Evolutionary conservation across 2,113 vertebrate species (phyloP), one percentile per base, ranked within the genome.

Genomic region (Spheniscus mendiculus): DNA sequence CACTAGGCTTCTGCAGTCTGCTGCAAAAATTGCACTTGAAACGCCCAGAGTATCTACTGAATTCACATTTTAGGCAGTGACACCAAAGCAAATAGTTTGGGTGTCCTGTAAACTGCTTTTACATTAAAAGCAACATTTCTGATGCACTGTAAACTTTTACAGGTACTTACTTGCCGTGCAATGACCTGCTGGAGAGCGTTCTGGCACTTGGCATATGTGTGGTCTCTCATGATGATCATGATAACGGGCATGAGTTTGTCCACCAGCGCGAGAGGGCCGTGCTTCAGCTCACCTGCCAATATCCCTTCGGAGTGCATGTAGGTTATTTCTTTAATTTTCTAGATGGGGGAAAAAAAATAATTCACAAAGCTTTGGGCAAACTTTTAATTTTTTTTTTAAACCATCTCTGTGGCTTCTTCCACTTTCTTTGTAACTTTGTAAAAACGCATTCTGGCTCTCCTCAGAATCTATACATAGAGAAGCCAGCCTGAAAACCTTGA

Each of bases 281-380:
- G 99, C 87, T 99, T 99, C 97, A 99, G 98, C 97, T 99, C 99
- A 22, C 99, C 99, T 0, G 99, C 99, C 95, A 99, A 93, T 97
- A 99, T 99, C 67, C 99, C 99, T 76, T 99, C 99, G 0, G 99
- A 99, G 92, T 99, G 99, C 99, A 99, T 99, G 96, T 99, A 99
- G 1, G 99, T 99, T 94, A 99, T 99, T 92, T 99, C 99, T 90
- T 99, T 99, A 63, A 99, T 99, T 99, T 99, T 99, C 99, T 99
- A 83, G 40, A 62, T 22, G 15, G 15, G 22, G 90, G 84, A 61
- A 17, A 34, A 34, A 49, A 63, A 34, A 22, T 3, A 0, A 61
- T 20, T 15, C 25, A 7, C 40, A 14, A 56, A 83, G 30, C 49
- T 82, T 10, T 12, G 20, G 76, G 36, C 11, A 53, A 67, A 53